These are phyloP conservation scores for Tachina grossa DNA, from an alignment of 2,888 invertebrate species.

Conservation along the genomic window DNA sequence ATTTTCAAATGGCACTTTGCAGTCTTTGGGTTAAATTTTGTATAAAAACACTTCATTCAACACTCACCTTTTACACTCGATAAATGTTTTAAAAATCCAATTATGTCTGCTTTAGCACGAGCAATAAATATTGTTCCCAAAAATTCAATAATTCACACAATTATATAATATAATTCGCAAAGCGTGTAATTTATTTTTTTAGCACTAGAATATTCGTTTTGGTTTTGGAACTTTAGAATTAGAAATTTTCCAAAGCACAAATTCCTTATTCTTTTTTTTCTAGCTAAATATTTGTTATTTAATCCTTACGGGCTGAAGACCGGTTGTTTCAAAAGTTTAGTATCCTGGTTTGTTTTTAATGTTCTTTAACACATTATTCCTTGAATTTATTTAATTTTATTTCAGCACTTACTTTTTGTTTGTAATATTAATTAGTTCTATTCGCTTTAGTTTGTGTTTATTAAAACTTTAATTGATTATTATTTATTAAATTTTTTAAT, in stretches of 20 bases:
- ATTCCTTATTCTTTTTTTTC: slow-evolving; percentile 36
- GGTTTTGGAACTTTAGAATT: slow-evolving; percentile 5
- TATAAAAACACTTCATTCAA: neutral
- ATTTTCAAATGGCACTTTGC: slow-evolving; percentile 1
- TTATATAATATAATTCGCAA: neutral
- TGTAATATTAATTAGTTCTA: neutral
- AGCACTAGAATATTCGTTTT: slow-evolving; percentile 34
- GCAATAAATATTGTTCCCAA: slow-evolving; percentile 19
- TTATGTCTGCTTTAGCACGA: slow-evolving; percentile 19
- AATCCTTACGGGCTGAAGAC: slow-evolving; percentile 29
- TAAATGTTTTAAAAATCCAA: slow-evolving; percentile 61
- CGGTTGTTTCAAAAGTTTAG: slow-evolving; percentile 2
- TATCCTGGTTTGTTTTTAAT: slow-evolving; percentile 11
- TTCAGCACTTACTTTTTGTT: slow-evolving; percentile 16
- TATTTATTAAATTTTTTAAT: slow-evolving; percentile 32
- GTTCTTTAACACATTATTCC: slow-evolving; percentile 31
- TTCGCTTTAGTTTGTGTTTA: slow-evolving; percentile 17
- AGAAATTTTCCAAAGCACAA: slow-evolving; percentile 38
- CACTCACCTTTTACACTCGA: slow-evolving; percentile 70
- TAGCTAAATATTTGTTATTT: neutral
- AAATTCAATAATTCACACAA: slow-evolving; percentile 8
- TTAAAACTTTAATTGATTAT: slow-evolving; percentile 45
- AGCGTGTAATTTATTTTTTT: neutral
- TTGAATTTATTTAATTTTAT: neutral
- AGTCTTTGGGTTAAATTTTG: slow-evolving; percentile 2